Base-by-base conservation (phyloP, 2,797 vertebrate species). In the Cichlasoma orientale region DNA sequence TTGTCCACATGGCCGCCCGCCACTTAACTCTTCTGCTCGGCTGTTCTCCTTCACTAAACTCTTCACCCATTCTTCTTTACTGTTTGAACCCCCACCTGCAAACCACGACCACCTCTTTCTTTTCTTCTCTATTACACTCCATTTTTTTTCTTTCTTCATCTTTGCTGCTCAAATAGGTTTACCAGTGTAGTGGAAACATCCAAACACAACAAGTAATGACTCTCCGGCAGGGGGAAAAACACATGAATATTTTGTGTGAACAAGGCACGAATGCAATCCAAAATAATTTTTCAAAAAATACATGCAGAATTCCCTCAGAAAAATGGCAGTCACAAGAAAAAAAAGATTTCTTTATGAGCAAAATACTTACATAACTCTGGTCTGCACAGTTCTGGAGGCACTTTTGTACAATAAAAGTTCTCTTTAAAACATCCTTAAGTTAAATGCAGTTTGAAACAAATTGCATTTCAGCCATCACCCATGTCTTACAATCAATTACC, bases 1-100 rank as follows among this genome's bases (percentile, higher is more conserved):
- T 38, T 66, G 31, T 58, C 13, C 41, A 63, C 63, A 29, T 27
- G 41, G 55, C 72, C 70, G 21, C 77, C 74, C 74, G 77, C 78
- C 47, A 63, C 21, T 56, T 83, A 72, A 59, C 21, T 25, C 7
- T 55, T 63, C 41, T 13, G n/a, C 29, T 73, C 13, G 19, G 2
- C 8, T 71, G 33, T 72, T 77, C 41, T 54, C 38, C 70, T 70
- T 33, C 25, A 14, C 36, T 59, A 53, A 73, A 75, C 54, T 53
- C 73, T 36, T 7, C 4, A 1, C 29, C 56, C 50, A 36, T 61
- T 80, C 78, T 66, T 75, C 66, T 21, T 52, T 14, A 13, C 36
- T 50, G 29, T 63, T 56, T 6, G 13, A 29, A 31, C 31, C 36
- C 1, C 1, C 55, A 25, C 63, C 70, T 44, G 1, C 3, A 41